These are phyloP conservation scores for Zoanthus sociatus DNA, from an alignment of 92 coral and sea anemone species.

Conservation along the genomic window DNA sequence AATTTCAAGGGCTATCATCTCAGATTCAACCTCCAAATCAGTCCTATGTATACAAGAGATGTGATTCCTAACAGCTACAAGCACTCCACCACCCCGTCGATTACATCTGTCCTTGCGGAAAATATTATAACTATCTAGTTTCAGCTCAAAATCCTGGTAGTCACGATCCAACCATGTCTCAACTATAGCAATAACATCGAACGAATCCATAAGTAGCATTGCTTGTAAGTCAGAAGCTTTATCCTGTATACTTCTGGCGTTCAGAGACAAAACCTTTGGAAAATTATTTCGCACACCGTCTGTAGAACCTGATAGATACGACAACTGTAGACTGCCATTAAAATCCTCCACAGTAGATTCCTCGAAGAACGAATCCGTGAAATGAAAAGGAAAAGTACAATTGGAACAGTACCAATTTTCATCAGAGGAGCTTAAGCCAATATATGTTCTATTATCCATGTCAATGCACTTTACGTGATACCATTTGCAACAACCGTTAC, in stretches of 20 bases:
- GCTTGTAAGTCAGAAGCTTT: not conserved
- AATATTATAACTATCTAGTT: slow-evolving; percentile 33
- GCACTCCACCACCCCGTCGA: slow-evolving; percentile 32
- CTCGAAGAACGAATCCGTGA: not conserved
- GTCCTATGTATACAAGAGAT: slow-evolving; percentile 52
- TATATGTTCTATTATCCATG: slow-evolving; percentile 43
- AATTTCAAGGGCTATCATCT: too few species aligned
- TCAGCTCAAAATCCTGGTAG: not conserved
- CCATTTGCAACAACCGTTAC: slow-evolving; percentile 29
- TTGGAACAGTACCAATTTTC: slow-evolving; percentile 15
- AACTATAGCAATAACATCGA: slow-evolving; percentile 39
- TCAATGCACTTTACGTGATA: slow-evolving; percentile 48
- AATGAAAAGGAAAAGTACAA: slow-evolving; percentile 41
- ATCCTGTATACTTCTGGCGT: slow-evolving; percentile 58
- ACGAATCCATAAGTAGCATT: not conserved
- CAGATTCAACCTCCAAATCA: slow-evolving; percentile 35
- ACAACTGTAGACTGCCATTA: not conserved
- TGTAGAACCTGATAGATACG: slow-evolving; percentile 17
- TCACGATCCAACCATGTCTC: slow-evolving; percentile 25
- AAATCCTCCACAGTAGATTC: not conserved
- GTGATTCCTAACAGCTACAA: slow-evolving; percentile 39
- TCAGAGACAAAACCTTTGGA: slow-evolving; percentile 50
- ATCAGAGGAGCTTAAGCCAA: slow-evolving; percentile 50
- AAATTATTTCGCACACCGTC: slow-evolving; percentile 7
- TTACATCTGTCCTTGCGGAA: slow-evolving; percentile 57